Evolutionary conservation across 2,888 invertebrate species (phyloP), one percentile per base, ranked within the genome.

Genomic region (Pyralis farinalis): DNA sequence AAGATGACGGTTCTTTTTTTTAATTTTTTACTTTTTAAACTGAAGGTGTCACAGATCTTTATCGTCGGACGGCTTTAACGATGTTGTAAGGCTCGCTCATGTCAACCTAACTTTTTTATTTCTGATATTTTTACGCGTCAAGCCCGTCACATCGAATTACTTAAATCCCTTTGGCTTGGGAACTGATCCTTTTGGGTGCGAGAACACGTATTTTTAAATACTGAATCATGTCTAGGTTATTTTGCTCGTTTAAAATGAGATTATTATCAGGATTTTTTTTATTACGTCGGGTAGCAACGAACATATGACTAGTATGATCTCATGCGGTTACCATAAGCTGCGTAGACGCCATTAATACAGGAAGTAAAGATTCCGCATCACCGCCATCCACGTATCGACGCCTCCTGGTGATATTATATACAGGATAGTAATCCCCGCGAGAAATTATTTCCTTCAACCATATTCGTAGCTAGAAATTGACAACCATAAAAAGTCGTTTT

Each of bases 11-110:
- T 72, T 67, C 71, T 69, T 67, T 65, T 66, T 68, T 65, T 58
- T 60, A 46, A 37, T 49, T 57, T 63, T 61, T 62, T 50, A 53
- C 44, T 47, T 63, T 67, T 62, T 61, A 57, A 58, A 64, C 55
- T 56, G 45, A 64, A 82, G 70, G 79, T 87, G 85, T 85, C 87
- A 86, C 85, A 75, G 87, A 86, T 87, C 78, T 78, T 80, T 86
- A 86, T 86, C 87, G 62, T 46, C 70, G 75, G 78, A 70, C 63
- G 82, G 83, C 78, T 79, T 87, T 84, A 83, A 85, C 80, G 80
- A 82, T 73, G 74, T 79, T 80, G 78, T 78, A 73, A 77, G 78
- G 71, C 70, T 71, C 74, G 73, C 69, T 67, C 73, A 67, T 69
- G 77, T 85, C 83, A 79, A 66, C 62, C 74, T 66, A 52, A 55